Evolutionary conservation across 2,888 invertebrate genomes (phyloP).

Genomic region (Seira musarum): DNA sequence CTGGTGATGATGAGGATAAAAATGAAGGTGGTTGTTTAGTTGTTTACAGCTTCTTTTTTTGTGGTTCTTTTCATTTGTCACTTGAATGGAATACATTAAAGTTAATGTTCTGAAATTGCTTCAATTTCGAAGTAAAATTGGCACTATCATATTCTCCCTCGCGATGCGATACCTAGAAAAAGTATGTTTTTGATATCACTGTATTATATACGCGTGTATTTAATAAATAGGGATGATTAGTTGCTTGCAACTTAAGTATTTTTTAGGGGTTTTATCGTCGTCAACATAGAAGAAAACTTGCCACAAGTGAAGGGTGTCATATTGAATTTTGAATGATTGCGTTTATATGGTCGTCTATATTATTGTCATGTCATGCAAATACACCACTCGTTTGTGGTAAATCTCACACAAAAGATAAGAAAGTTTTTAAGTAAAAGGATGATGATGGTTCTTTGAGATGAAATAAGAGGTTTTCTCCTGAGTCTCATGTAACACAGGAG

Average conservation of each 20-base stretch:
- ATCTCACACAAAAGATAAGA: slow-evolving; percentile 33
- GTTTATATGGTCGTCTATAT: slow-evolving; percentile 5
- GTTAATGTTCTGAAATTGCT: slow-evolving; percentile 6
- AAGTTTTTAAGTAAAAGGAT: slow-evolving; percentile 23
- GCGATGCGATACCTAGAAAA: background rate
- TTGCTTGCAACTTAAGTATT: background rate
- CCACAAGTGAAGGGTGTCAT: slow-evolving; percentile 18
- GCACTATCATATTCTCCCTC: background rate
- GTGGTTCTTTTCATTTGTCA: slow-evolving; percentile 27
- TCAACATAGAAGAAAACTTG: background rate
- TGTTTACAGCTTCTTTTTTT: slow-evolving; percentile 15
- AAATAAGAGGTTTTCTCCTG: slow-evolving; percentile 6
- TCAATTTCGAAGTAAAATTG: background rate
- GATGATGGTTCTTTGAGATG: background rate
- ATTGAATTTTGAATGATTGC: slow-evolving; percentile 1
- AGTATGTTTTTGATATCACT: background rate
- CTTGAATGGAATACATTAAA: background rate
- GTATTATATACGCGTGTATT: background rate
- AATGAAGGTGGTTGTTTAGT: background rate
- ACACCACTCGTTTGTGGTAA: slow-evolving; percentile 37
- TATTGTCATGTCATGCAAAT: slow-evolving; percentile 31
- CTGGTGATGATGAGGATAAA: background rate
- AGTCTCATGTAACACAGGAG: background rate
- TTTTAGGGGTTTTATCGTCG: slow-evolving; percentile 4
- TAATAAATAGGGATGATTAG: slow-evolving; percentile 5